Base-by-base conservation (phyloP, 2,797 vertebrate genomes). In the Coendou prehensilis region DNA sequence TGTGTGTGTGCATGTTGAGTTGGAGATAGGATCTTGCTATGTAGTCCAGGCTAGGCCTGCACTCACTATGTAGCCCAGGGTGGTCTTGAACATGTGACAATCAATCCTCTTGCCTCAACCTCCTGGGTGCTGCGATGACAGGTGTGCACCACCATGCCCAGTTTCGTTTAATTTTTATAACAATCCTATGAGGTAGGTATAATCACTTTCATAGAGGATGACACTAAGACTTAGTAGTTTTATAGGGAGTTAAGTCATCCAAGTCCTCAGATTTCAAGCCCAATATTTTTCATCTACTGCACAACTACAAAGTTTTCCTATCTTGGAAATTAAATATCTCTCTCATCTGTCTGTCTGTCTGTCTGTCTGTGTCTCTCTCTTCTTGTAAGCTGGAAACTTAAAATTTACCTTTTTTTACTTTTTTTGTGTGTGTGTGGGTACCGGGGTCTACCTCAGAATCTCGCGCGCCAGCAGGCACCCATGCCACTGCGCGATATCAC, bases 231-330 rank as follows among this genome's bases (percentile, higher is more conserved):
- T 59, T 82, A 22, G 61, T 56, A 28, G 91, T 91, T 95, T 90
- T 89, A 59, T 79, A 86, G 87, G 45, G 41, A 88, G 26, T 91
- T 75, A 93, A 93, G 64, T 83, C 79, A 82, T 83, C n/a, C 2
- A 52, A 28, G 80, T 86, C 78, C 37, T 94, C 37, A 37, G 64
- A 82, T 91, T 96, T 91, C 54, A 81, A 93, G 79, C 57, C 33
- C 20, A 75, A 54, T 41, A 11, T 37, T 91, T 89, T 91, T 73
- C 26, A 63, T 83, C 33, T 23, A 64, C 15, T 73, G 23, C 18
- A 45, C 59, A 87, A 30, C 3, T 0, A 52, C 4, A 45, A 67
- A 67, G 85, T 83, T 93, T 97, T 91, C 61, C 64, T n/a, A n/a
- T 18, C n/a, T 71, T 71, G n/a, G n/a, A 20, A 41, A 71, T 71